Base-by-base conservation (phyloP, 2,888 invertebrate species). In the Cerceris ruficornis region DNA sequence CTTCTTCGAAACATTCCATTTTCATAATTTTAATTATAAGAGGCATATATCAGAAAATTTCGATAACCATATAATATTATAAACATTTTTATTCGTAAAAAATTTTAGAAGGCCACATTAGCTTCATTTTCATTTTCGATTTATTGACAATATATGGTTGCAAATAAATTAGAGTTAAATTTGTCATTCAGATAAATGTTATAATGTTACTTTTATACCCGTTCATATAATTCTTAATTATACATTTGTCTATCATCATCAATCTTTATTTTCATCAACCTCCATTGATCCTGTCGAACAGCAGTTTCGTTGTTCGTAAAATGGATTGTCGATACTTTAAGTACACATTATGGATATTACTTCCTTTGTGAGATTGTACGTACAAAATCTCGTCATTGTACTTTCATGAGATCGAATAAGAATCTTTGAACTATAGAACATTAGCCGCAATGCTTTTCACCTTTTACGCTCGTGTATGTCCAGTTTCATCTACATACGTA, bases 401-500 rank as follows among this genome's bases (percentile, higher is more conserved):
- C 58, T 67, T 46, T 46, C 13, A 67, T 43, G 15, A 43, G 17
- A 39, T 52, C 52, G 55, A 66, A 43, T 54, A 11, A 46, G 46
- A 46, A 8, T 46, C 11, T 46, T 11, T 11, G 5, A 46, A 8
- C 11, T 11, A 2, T 11, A 28, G 28, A 28, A 4, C 28, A 28
- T 28, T 28, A 28, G 2, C 4, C 2, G 28, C 28, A 28, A 28
- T 28, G 28, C 4, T 49, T 13, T 28, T 59, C 9, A 50, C 13
- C 39, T 28, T 49, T 71, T 77, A 76, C n/a, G 67, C 71, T 11
- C 69, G 61, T 11, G 71, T 72, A 49, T 67, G 59, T 13, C 55
- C 69, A 7, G 59, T 72, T 60, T 88, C 87, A 17, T 90, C 87
- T 41, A 88, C 76, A 55, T 85, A 75, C 5, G 81, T 69, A 1